A percentile compares a stretch with the other conserved stretches of the same genome.
phyloP scores from a whole-genome alignment of 2,113 vertebrate species.

The Daubentonia madagascariensis region DNA sequence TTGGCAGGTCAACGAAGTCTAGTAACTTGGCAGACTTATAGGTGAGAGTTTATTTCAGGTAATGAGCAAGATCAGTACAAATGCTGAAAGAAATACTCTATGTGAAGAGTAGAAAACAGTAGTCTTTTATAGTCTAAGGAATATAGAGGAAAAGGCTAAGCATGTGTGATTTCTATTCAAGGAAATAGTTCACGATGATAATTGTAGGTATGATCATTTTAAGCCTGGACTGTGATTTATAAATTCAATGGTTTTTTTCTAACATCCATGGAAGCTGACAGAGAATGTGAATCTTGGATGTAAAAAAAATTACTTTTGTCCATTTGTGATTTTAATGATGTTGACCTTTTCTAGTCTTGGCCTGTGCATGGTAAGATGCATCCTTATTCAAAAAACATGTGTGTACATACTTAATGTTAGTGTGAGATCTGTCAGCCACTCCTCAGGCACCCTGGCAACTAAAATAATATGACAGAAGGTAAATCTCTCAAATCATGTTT shows the following conservation, averaged over 20 bases:
- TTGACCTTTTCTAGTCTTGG: constrained; percentile 19
- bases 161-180: neutral
- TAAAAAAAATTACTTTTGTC: constrained; percentile 50
- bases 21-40: neutral
- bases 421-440: constrained; percentile 1
- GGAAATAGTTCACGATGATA: neutral
- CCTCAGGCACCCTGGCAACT: neutral
- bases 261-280: constrained; percentile 40
- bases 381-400: constrained; percentile 54
- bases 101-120: neutral
- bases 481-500: constrained; percentile 48
- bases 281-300: constrained; percentile 34
- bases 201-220: constrained; percentile 40
- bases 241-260: neutral
- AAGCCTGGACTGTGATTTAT: constrained; percentile 31
- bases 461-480: constrained; percentile 42
- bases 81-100: neutral
- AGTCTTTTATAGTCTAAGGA: neutral
- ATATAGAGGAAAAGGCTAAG: neutral
- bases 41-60: constrained; percentile 46
- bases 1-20: neutral
- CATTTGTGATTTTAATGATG: constrained; percentile 54
- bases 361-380: constrained; percentile 37
- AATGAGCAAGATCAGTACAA: neutral
- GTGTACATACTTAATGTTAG: neutral